Percentiles rank a stretch among this genome's conserved stretches.
These are phyloP conservation scores for Cantharis flavilabris DNA, from an alignment of 2,888 invertebrate species.

Conservation along the genomic window DNA sequence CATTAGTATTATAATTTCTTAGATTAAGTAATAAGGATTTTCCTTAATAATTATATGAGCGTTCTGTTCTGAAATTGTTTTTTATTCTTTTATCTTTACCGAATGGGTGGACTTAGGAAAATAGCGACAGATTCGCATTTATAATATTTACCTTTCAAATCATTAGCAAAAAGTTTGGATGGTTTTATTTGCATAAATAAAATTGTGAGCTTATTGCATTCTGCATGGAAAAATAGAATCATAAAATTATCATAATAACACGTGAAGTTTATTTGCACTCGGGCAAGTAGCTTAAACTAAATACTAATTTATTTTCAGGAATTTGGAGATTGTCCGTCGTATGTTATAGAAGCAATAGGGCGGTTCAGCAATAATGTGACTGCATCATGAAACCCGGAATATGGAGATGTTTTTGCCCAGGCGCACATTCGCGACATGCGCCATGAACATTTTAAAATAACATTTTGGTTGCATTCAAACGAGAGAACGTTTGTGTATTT, in stretches of 20 bases:
- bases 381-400: slow-evolving; percentile 39
- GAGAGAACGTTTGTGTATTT: background rate
- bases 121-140: background rate
- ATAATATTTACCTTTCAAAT: background rate
- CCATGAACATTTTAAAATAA: slow-evolving; percentile 4
- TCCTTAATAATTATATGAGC: background rate
- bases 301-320: slow-evolving; percentile 44
- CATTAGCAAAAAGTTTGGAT: background rate
- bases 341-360: slow-evolving; percentile 40
- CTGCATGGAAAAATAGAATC: slow-evolving; percentile 29
- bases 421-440: slow-evolving; percentile 34
- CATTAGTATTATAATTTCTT: background rate
- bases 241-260: slow-evolving; percentile 42
- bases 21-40: background rate
- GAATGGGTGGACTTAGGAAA: background rate
- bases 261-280: slow-evolving; percentile 41
- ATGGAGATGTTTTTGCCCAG: slow-evolving; percentile 33
- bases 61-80: background rate
- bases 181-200: slow-evolving; percentile 10
- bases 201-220: slow-evolving; percentile 12
- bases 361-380: slow-evolving; percentile 44
- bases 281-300: slow-evolving; percentile 37
- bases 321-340: slow-evolving; percentile 38
- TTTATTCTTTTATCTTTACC: background rate
- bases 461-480: background rate